A percentile compares a stretch with the other conserved stretches of the same genome.
Evolutionary conservation across 2,797 vertebrate genomes (phyloP).

Genomic region (Clarias pachynema): DNA sequence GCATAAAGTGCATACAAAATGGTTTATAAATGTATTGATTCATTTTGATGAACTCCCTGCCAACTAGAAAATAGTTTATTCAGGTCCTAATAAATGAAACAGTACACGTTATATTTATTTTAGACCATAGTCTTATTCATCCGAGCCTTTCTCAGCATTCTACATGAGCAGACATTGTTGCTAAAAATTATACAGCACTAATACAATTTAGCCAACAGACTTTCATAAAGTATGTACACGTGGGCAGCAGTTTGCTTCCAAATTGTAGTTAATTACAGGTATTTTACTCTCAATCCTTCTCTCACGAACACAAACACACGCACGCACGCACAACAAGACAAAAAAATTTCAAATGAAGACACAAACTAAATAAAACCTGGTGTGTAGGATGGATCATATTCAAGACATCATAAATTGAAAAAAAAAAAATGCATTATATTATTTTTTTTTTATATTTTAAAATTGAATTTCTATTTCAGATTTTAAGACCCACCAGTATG

Average conservation of each 20-base stretch:
- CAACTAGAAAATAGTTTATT: neutral
- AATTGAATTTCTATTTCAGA: neutral
- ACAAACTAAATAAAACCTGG: neutral
- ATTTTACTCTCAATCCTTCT: constrained; percentile 27
- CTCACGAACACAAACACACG: neutral
- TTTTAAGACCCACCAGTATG: neutral
- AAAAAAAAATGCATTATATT: neutral
- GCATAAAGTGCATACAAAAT: neutral
- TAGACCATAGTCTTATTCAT: neutral
- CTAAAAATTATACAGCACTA: constrained; percentile 39
- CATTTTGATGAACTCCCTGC: neutral
- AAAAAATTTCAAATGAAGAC: neutral
- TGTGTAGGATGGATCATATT: neutral
- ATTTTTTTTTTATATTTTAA: neutral
- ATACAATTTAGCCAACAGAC: constrained; percentile 33
- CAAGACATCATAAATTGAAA: neutral
- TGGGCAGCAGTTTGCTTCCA: constrained; percentile 21
- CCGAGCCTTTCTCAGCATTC: neutral
- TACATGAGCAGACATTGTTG: constrained; percentile 17
- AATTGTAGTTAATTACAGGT: constrained; percentile 39
- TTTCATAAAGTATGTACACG: constrained; percentile 37
- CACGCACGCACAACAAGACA: neutral
- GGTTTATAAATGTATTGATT: constrained; percentile 7
- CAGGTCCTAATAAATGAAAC: neutral
- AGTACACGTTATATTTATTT: neutral